Evolutionary conservation across 2,797 vertebrate species (phyloP), one percentile per base, ranked within the genome.

Genomic region (Triplophysa bombifrons): DNA sequence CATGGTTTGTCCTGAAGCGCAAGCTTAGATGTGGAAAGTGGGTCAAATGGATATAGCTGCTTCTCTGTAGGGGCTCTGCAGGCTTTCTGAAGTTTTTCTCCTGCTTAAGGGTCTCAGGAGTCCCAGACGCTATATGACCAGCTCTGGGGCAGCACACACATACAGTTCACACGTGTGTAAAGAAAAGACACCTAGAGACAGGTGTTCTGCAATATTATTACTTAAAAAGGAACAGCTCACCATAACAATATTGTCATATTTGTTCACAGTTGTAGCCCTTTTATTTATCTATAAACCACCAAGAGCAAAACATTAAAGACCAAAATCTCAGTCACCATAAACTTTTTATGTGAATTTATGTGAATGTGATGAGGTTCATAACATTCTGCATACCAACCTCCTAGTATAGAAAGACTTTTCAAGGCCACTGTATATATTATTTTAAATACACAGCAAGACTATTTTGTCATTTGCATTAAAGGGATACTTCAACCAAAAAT

Each of bases 31-130:
- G 67, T 48, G 55, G 80, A 74, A 86, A 83, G 78, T 85, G 74
- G 86, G 83, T 85, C 85, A 86, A 81, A 82, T 83, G 72, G 74
- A 82, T 81, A 60, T 74, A 74, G 78, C 70, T 76, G 65, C 71
- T 70, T 78, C 76, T 85, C 83, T 56, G 79, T 81, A 64, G 74
- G 76, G 72, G 76, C 61, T 76, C 72, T 68, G 78, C 72, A 27
- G 73, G 30, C 70, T 72, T 85, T 82, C 77, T 58, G 38, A 65
- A 66, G 61, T 71, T 51, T 53, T 72, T 56, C 46, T 58, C 25
- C 55, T 67, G 44, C 60, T 44, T 22, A 7, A 0, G 4, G n/a
- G 25, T 72, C 82, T 66, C 67, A 14, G 51, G 76, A 83, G 81
- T 80, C 50, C 20, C 2, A 7, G 58, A 16, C 13, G 38, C 67